Conservation (phyloP, 35 echinoderm and acorn worm species). For the Apostichopus californicus region DNA sequence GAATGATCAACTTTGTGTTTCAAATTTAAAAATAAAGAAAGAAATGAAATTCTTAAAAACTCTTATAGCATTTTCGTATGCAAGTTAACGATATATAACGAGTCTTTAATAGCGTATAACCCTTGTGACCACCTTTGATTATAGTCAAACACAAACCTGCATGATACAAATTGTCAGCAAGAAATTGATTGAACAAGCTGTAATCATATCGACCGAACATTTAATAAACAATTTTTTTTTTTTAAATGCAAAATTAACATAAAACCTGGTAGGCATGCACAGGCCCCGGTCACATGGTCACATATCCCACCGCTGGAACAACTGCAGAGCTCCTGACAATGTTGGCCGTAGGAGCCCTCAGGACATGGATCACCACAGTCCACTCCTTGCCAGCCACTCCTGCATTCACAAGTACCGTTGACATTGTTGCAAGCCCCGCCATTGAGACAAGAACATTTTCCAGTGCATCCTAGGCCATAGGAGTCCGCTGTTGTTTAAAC, state of each 20-base stretch:
- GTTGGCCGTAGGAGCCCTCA: not conserved
- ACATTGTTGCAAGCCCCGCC: not conserved
- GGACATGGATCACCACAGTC: constrained; percentile 61
- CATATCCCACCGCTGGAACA: constrained; percentile 34
- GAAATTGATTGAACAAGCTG: no score
- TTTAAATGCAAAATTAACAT: not conserved
- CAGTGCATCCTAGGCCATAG: not conserved
- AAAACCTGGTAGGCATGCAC: constrained; percentile 49
- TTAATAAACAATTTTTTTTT: no score
- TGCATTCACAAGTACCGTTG: constrained; percentile 10
- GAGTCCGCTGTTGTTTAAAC: not conserved
- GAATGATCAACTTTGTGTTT: no score
- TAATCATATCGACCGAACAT: no score
- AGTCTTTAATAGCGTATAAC: no score
- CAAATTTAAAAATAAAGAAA: no score
- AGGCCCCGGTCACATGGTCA: constrained; percentile 13
- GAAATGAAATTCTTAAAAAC: no score
- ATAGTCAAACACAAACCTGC: no score
- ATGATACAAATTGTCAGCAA: no score
- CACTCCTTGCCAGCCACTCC: constrained; percentile 26
- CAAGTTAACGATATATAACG: no score
- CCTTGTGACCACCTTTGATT: no score
- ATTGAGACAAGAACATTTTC: not conserved
- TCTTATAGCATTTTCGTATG: no score
- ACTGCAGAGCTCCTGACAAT: constrained; percentile 17